Conservation (phyloP, 2,113 vertebrate genomes). For the Eupsittula cactorum region DNA sequence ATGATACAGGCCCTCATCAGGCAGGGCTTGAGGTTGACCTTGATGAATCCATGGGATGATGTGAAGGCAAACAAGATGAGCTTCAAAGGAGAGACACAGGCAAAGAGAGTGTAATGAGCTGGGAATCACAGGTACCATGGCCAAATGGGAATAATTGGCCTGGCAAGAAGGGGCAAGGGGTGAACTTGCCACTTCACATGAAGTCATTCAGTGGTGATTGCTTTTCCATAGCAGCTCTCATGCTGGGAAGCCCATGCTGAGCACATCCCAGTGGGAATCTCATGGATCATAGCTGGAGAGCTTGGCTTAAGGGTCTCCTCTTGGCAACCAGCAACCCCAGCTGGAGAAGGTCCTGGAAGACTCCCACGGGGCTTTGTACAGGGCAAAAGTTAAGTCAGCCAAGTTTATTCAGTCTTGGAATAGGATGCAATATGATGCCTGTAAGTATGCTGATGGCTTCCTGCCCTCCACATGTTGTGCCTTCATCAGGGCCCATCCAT, state of each 20-base stretch:
- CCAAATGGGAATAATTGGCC: conserved; percentile 3
- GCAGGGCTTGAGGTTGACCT: not conserved
- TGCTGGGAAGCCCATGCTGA: fast-evolving
- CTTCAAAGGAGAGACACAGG: not conserved
- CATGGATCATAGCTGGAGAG: not conserved
- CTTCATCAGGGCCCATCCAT: not conserved
- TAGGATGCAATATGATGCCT: not conserved
- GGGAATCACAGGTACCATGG: not conserved
- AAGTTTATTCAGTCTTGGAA: not conserved
- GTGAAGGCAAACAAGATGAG: conserved; percentile 11
- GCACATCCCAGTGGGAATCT: fast-evolving
- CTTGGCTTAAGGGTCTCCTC: not conserved
- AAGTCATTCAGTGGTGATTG: not conserved
- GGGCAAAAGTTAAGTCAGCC: not conserved
- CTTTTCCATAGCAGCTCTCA: not conserved
- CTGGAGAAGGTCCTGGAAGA: not conserved
- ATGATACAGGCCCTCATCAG: not conserved
- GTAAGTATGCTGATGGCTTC: not conserved
- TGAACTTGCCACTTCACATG: not conserved
- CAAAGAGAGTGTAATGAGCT: not conserved
- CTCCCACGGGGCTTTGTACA: not conserved
- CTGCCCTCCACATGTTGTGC: not conserved
- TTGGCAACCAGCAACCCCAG: not conserved
- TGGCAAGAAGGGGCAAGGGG: not conserved
- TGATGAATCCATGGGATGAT: not conserved